phyloP scores from a whole-genome alignment of 2,888 invertebrate genomes.

The Operophtera brumata region DNA sequence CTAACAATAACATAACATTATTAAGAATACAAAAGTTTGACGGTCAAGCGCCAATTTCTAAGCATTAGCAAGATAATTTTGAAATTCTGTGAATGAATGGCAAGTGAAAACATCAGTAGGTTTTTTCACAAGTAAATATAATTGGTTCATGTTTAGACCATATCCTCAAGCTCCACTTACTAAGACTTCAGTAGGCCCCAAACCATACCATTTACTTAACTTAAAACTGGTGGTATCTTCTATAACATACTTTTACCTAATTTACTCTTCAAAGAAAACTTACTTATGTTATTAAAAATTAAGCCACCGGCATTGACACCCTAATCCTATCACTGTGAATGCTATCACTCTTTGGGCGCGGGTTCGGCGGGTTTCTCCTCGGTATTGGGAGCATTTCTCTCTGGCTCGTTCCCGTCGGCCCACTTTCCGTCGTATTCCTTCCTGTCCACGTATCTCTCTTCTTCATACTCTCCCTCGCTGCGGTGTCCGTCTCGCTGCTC shows the following conservation, averaged over 20 bases:
- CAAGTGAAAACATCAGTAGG: background rate
- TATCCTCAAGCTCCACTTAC: background rate
- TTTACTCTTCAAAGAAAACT: too few species aligned
- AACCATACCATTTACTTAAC: background rate
- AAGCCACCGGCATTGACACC: background rate
- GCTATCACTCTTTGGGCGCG: slow-evolving; percentile 62
- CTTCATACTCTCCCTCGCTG: slow-evolving; percentile 78
- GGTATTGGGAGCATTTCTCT: slow-evolving; percentile 45
- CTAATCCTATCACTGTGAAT: slow-evolving; percentile 4
- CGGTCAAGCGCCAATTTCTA: background rate
- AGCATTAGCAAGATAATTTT: background rate
- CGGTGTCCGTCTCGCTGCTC: slow-evolving; percentile 73
- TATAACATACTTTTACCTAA: too few species aligned
- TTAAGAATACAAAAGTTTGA: background rate
- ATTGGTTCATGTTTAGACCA: background rate
- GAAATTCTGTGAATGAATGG: background rate
- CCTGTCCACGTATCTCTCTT: slow-evolving; percentile 80
- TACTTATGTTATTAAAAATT: background rate
- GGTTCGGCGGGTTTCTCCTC: slow-evolving; percentile 68
- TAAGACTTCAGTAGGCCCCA: background rate
- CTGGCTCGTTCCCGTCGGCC: slow-evolving; percentile 81
- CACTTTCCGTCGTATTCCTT: slow-evolving; percentile 85
- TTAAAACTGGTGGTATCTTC: background rate
- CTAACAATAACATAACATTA: slow-evolving; percentile 5
- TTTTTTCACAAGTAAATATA: background rate